Evolutionary conservation across 2,888 invertebrate species (phyloP).

Genomic region (Xanthia icteritia): DNA sequence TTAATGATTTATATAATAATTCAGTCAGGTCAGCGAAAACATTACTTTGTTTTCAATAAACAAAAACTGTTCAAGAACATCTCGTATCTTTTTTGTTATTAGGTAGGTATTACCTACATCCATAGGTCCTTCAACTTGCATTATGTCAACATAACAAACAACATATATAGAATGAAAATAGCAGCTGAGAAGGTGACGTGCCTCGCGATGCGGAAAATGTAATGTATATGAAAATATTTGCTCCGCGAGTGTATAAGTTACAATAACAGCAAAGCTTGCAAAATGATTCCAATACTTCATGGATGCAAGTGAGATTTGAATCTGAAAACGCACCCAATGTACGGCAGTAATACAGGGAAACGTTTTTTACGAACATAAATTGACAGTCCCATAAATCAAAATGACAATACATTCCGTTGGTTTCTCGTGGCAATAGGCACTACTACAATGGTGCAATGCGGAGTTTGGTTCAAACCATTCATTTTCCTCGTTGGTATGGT

Average conservation of each 20-base stretch:
- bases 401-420: slow-evolving; percentile 51
- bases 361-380: slow-evolving; percentile 38
- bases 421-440: slow-evolving; percentile 53
- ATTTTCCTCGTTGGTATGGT: slow-evolving; percentile 39
- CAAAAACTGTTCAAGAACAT: not conserved
- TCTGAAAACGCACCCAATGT: slow-evolving; percentile 6
- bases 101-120: not conserved
- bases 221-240: slow-evolving; percentile 11
- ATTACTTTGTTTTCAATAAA: slow-evolving; percentile 8
- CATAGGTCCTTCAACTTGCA: not conserved
- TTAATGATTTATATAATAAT: too few species aligned
- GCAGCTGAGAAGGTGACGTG: not conserved
- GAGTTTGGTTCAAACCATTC: slow-evolving; percentile 54
- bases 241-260: not conserved
- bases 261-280: not conserved
- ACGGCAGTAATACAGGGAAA: not conserved
- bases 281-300: not conserved
- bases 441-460: slow-evolving; percentile 67
- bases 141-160: not conserved
- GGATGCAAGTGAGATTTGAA: slow-evolving; percentile 10
- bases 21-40: not conserved
- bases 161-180: not conserved
- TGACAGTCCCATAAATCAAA: slow-evolving; percentile 52
- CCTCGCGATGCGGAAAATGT: slow-evolving; percentile 2
- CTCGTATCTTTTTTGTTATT: not conserved